Evolutionary conservation across 2,888 invertebrate genomes (phyloP), one percentile per base, ranked within the genome.

Genomic region (Polydrusus tereticollis): DNA sequence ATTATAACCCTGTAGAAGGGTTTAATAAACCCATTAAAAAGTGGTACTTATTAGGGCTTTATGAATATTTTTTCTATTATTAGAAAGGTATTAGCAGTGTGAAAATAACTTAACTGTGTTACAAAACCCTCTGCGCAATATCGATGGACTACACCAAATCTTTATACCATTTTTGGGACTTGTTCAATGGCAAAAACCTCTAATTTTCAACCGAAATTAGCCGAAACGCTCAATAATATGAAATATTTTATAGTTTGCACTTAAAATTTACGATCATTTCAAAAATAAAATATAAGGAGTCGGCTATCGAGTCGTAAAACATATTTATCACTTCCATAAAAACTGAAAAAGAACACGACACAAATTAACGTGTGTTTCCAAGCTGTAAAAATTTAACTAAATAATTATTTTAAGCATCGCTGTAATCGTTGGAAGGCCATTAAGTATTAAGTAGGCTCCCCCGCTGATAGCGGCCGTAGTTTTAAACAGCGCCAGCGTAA

Each of bases 341-440:
- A 60, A 45, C 36, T 21, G 3, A 50, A 57, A 57, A 57, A 45
- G 55, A 20, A 69, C 50, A 52, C 21, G 47, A 50, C 52, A 33
- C 57, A 52, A 69, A 69, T 68, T 60, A 47, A 50, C 38, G 59
- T 41, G 59, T 41, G 59, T 45, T 47, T n/a, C 16, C 29, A 36
- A 59, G 59, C 59, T 21, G 41, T 59, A 59, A 60, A 68, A 68
- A 47, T 68, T 45, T 21, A 45, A 33, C 59, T 18, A 58, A 60
- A 68, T 52, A 68, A 60, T 50, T 52, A 62, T 50, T 62, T 43
- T 52, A 45, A 68, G 38, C 20, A 43, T n/a, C 29, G 12, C 12
- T 57, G 26, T 26, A 14, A 66, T 59, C 50, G 36, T 36, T 12
- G 43, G 14, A n/a, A n/a, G n/a, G n/a, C n/a, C n/a, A n/a, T n/a